Evolutionary conservation across 1,140 invertebrate genomes (phyloP).

Genomic region (Phymorhynchus buccinoides): DNA sequence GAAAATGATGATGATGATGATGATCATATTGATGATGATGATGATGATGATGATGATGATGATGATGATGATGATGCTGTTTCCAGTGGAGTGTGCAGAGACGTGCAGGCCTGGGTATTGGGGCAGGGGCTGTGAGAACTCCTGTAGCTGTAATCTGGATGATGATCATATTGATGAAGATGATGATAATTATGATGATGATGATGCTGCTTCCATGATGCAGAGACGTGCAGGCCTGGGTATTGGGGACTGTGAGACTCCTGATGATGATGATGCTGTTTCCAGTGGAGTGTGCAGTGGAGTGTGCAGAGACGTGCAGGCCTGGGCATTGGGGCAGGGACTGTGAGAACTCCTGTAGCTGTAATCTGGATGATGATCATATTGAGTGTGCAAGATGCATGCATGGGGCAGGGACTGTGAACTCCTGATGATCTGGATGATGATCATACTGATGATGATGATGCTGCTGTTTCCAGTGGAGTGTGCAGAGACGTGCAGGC

Average conservation of each 20-base stretch:
- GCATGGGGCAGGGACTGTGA: not conserved
- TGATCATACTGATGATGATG: conserved; percentile 33
- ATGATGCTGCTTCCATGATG: not conserved
- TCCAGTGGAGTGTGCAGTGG: not conserved
- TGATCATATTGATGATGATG: not conserved
- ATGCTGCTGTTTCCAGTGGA: not conserved
- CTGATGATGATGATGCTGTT: conserved; percentile 1
- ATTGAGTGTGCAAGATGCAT: not conserved
- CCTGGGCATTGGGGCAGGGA: conserved; percentile 45
- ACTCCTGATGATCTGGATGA: conserved; percentile 25
- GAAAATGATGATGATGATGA: conserved; percentile 20
- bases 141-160: not conserved
- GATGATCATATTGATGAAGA: not conserved
- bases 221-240: not conserved
- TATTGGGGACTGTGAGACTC: not conserved
- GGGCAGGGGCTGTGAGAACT: too few species aligned
- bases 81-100: not conserved
- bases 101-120: too few species aligned
- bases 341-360: not conserved
- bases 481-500: conserved; percentile 46
- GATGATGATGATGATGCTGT: not conserved
- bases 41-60: conserved; percentile 1
- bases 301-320: conserved; percentile 48
- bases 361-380: conserved; percentile 2
- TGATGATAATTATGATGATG: not conserved